Base-by-base conservation (phyloP, 1,140 invertebrate species). In the Zaprionus vittiger region DNA sequence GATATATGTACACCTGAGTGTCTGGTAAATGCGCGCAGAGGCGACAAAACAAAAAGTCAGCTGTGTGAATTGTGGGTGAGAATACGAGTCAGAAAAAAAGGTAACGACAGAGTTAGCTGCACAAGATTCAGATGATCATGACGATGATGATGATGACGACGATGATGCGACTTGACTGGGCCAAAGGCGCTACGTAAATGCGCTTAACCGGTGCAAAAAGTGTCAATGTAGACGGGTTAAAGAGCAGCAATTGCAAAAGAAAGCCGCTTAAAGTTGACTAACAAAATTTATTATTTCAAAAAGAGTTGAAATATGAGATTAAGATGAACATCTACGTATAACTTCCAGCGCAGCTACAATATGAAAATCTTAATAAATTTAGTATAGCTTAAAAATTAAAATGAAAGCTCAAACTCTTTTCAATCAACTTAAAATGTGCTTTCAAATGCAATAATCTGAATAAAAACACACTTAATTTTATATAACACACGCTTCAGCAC, bases 11-110 rank as follows among this genome's bases (percentile, higher is more conserved):
- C 47, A 76, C 44, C 61, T 49, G 31, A 72, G 73, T 67, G 65
- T 77, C 80, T 81, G 68, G 67, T 57, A 60, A 61, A 63, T 60
- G 74, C 72, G 64, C 22, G 60, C 22, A 62, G 62, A 72, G 62
- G 64, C 77, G 69, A 73, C 65, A 77, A 66, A 80, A 80, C 77
- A 77, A 65, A 67, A 80, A 80, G 69, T 80, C 79, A 73, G 77
- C 67, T 76, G 67, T 73, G 55, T 74, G 61, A 74, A 65, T 74
- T 78, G 76, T 64, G 72, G 61, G 72, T 34, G 54, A 65, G 69
- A 78, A 81, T 37, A 73, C 66, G 64, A 65, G 61, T 34, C 38
- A 65, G 26, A 65, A 75, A 66, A 62, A 57, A 68, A 22, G 17
- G 5, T 7, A 56, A 67, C 20, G 37, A 34, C 44, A 66, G 24